Percentiles rank a stretch among this genome's conserved stretches.
These are phyloP conservation scores for mouse (Mus musculus) DNA, from an alignment of 2,113 vertebrate genomes.

Conservation along the genomic window DNA sequence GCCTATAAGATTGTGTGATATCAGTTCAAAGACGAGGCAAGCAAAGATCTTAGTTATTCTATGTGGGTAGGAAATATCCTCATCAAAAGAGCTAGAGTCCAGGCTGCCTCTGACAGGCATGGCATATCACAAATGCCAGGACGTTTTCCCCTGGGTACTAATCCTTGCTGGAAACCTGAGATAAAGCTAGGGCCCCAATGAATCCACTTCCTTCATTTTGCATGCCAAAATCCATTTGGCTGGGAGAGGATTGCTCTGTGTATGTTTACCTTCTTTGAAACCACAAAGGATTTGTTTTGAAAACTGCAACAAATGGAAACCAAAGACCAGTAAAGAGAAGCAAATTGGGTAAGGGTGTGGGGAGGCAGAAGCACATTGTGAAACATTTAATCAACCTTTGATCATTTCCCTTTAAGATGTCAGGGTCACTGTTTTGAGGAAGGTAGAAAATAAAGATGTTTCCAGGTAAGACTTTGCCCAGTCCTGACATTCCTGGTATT, in stretches of 20 bases:
- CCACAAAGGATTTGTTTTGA: conserved; percentile 56
- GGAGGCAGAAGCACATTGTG: conserved; percentile 55
- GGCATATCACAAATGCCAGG: background rate
- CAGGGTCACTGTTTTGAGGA: conserved; percentile 86
- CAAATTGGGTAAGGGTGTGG: background rate
- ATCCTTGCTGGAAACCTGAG: background rate
- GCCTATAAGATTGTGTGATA: conserved; percentile 60
- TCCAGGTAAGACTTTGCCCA: conserved; percentile 86
- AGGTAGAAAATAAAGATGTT: conserved; percentile 81
- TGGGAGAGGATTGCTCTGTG: background rate
- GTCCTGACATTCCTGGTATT: conserved; percentile 67
- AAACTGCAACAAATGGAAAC: conserved; percentile 47
- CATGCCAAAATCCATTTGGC: background rate
- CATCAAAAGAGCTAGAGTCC: background rate
- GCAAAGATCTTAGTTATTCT: conserved; percentile 53
- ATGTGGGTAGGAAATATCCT: conserved; percentile 49
- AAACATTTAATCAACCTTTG: conserved; percentile 78
- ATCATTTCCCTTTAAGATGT: conserved; percentile 85
- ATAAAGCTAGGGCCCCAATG: background rate
- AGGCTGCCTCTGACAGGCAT: background rate
- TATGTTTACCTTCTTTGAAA: conserved; percentile 63
- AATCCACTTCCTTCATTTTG: background rate
- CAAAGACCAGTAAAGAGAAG: conserved; percentile 41
- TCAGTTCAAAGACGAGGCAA: conserved; percentile 47
- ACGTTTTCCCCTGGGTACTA: background rate